Evolutionary conservation across 2,113 vertebrate species (phyloP).

Genomic region (Myrmophylax atrothorax): DNA sequence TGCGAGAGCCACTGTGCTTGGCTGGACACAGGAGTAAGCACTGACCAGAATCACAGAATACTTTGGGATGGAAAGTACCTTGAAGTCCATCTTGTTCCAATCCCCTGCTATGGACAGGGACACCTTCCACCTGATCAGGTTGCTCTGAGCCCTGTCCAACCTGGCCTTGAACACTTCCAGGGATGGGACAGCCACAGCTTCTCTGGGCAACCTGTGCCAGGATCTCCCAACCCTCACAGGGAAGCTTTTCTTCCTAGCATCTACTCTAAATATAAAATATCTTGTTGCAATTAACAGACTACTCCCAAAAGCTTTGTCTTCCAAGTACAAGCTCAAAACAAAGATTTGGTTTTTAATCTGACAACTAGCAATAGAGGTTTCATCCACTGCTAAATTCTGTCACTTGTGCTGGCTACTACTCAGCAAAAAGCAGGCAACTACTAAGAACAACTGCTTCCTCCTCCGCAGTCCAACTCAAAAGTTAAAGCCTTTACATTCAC

Average conservation of each 20-base stretch:
- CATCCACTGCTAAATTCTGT: not conserved
- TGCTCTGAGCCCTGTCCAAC: accelerated
- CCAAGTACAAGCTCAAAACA: not conserved
- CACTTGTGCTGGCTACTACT: not conserved
- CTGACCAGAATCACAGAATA: not conserved
- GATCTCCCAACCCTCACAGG: not conserved
- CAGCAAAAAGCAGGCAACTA: not conserved
- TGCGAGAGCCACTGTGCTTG: not conserved
- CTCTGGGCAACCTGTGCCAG: not conserved
- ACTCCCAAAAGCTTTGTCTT: not conserved
- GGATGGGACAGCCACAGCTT: not conserved
- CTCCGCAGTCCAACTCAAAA: not conserved
- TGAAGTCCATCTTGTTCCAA: not conserved
- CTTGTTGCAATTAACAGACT: not conserved
- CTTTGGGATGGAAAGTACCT: not conserved
- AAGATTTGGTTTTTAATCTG: not conserved
- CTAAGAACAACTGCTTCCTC: not conserved
- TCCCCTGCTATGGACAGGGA: not conserved
- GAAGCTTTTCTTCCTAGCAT: not conserved
- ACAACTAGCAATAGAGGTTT: not conserved
- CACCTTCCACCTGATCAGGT: not conserved
- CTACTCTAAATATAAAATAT: not conserved
- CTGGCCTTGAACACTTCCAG: not conserved
- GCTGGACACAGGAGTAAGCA: not conserved
- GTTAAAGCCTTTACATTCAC: not conserved